Evolutionary conservation across 2,797 vertebrate genomes (phyloP), one percentile per base, ranked within the genome.

Genomic region (Enteromius trimaculatus): DNA sequence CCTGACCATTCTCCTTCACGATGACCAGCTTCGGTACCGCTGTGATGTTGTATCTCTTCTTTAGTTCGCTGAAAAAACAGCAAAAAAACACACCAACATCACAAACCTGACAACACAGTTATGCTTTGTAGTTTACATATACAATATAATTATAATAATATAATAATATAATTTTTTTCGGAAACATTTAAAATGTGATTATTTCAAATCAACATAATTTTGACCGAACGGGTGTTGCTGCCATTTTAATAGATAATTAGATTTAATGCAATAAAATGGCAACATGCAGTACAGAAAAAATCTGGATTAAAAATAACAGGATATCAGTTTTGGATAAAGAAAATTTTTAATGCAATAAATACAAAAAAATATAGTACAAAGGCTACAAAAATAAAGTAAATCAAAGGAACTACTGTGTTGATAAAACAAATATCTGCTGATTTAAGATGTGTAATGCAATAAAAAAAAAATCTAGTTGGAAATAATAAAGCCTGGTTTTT

Each of bases 1-100:
- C 94, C 23, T 97, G 95, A 23, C 98, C 97, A 16, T 93, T 96
- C 88, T 97, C 96, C 90, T 98, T 99, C 93, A 99, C 95, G 6
- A 99, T 95, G 92, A 99, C 96, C 83, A 99, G 95, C 88, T 95
- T 97, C 89, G 98, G 97, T 78, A 96, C 94, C 7, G 95, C 95
- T 0, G 97, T 97, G 92, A 99, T 95, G 90, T 93, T 95, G 92
- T 96, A 99, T 86, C 93, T 96, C 91, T 95, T 96, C 93, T 95
- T 97, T 89, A 99, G 85, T 82, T 98, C 97, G 65, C 98, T 99
- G 86, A 5, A 29, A 82, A n/a, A n/a, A n/a, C n/a, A n/a, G n/a
- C n/a, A 53, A 81, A 74, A 69, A 39, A 49, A 77, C 23, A 29
- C 16, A 0, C 8, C 14, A 37, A 51, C 14, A 39, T 76, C 16